Evolutionary conservation across 2,888 invertebrate genomes (phyloP), one percentile per base, ranked within the genome.

Genomic region (Aplocera efformata): DNA sequence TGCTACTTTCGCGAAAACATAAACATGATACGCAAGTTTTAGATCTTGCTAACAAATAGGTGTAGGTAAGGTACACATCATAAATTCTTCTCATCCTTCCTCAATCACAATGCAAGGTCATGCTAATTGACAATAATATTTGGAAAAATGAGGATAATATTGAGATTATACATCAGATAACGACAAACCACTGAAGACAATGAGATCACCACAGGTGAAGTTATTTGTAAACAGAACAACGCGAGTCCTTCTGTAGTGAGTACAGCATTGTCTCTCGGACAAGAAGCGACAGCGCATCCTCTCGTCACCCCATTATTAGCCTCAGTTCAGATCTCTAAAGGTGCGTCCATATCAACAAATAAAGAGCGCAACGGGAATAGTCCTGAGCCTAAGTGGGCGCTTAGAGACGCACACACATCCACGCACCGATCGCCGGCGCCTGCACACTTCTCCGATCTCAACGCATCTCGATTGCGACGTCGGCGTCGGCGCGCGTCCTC

Each of bases 51-150:
- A 17, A 17, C 13, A 17, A 17, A 3, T 3, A n/a, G n/a, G n/a
- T n/a, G n/a, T n/a, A n/a, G n/a, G n/a, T n/a, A n/a, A n/a, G n/a
- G n/a, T n/a, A n/a, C n/a, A 17, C 5, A 17, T 17, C 5, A 17
- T 5, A 23, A 36, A 45, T 40, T 40, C 32, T 40, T 40, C 45
- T 40, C 45, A 45, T 25, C 11, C 25, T 21, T 11, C 30, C 30
- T 31, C 24, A 9, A 37, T 8, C 13, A 44, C 32, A 33, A 44
- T 39, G 36, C 24, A 36, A 45, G 40, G 44, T 40, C 29, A 42
- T n/a, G 21, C 22, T 34, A 27, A 38, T 42, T 32, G n/a, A 44
- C 20, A 20, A 39, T 31, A 39, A 35, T 39, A 39, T 44, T 39
- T 39, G 17, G 31, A 11, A 34, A 26, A 21, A 27, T 26, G 28